Evolutionary conservation across 23 tunicate species (phyloP).

Genomic region (Halocynthia aurantium): DNA sequence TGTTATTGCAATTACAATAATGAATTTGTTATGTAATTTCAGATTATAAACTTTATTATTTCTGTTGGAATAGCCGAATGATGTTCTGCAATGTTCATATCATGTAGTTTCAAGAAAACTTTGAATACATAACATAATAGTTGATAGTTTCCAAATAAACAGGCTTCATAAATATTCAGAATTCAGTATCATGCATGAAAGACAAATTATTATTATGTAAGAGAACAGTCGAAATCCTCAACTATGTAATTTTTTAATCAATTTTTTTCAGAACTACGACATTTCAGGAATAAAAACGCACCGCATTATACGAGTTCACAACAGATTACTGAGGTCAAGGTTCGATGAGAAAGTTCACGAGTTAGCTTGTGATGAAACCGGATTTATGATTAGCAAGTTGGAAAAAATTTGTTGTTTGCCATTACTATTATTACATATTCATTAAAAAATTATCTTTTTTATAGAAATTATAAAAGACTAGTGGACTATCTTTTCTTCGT

Average conservation of each 20-base stretch:
- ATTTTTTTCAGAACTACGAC: constrained; percentile 50
- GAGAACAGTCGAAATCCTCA: too few relatives aligned
- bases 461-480: constrained; percentile 66
- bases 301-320: constrained; percentile 72
- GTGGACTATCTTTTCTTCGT: constrained; percentile 83
- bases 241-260: background rate
- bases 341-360: constrained; percentile 77
- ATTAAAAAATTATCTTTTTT: background rate
- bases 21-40: too few relatives aligned
- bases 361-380: constrained; percentile 48
- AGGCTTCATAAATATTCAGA: too few relatives aligned
- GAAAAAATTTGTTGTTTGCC: background rate
- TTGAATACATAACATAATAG: too few relatives aligned
- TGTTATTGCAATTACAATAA: too few relatives aligned
- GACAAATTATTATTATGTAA: too few relatives aligned
- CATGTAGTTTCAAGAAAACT: too few relatives aligned
- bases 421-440: background rate
- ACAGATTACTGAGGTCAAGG: constrained; percentile 59
- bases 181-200: too few relatives aligned
- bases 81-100: too few relatives aligned
- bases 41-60: too few relatives aligned
- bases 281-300: constrained; percentile 84
- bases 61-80: too few relatives aligned
- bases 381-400: constrained; percentile 31
- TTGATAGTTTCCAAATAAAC: too few relatives aligned